Percentiles rank a stretch among this genome's conserved stretches.
These are phyloP conservation scores for Lycia hirtaria DNA, from an alignment of 2,888 invertebrate species.

Conservation along the genomic window DNA sequence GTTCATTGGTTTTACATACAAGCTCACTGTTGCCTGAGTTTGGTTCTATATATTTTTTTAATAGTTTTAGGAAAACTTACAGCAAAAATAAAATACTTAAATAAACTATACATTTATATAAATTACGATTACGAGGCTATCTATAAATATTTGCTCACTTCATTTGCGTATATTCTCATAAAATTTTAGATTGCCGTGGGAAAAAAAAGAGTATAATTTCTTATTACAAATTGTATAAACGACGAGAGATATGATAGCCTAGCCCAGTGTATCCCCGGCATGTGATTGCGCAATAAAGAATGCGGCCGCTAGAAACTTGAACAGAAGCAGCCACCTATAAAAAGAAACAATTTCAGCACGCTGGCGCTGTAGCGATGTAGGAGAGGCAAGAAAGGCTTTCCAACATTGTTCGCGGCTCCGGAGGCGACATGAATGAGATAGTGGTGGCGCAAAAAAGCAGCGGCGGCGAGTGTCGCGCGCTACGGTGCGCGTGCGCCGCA, in stretches of 20 bases:
- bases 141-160: too few species aligned
- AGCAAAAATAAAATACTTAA: too few species aligned
- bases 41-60: too few species aligned
- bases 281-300: slow-evolving; percentile 1
- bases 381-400: slow-evolving; percentile 10
- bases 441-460: slow-evolving; percentile 24
- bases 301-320: slow-evolving; percentile 1
- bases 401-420: slow-evolving; percentile 21
- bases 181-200: too few species aligned
- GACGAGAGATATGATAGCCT: background rate
- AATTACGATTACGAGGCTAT: too few species aligned
- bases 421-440: slow-evolving; percentile 29
- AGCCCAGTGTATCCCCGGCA: background rate
- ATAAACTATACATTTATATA: too few species aligned
- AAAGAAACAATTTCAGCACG: background rate
- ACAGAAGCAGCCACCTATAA: background rate
- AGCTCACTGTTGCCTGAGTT: too few species aligned
- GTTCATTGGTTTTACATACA: too few species aligned
- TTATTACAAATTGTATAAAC: background rate
- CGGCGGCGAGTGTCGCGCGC: slow-evolving; percentile 5
- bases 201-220: background rate
- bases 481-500: slow-evolving; percentile 35
- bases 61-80: too few species aligned
- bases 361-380: background rate
- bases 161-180: too few species aligned